Evolutionary conservation across 2,888 invertebrate genomes (phyloP), one percentile per base, ranked within the genome.

Genomic region (Mycalesis mineus): DNA sequence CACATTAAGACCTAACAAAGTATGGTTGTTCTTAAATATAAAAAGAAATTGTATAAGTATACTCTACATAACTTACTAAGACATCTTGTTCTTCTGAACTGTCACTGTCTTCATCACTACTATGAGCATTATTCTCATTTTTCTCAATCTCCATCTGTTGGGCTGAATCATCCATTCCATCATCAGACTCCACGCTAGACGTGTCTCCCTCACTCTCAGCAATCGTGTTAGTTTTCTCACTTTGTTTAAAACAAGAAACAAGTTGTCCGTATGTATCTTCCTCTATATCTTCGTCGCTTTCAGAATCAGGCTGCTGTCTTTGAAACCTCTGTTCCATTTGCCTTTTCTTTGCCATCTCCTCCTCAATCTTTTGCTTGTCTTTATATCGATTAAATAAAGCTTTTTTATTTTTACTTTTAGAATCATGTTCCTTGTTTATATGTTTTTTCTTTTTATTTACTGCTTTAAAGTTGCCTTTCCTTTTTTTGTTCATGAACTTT

Each of bases 191-290:
- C 55, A 58, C 62, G 31, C 36, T 45, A 44, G 65, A 61, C 37
- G 66, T 69, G 50, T 72, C 60, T 17, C 57, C 74, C 29, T 82
- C 84, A 70, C 81, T 84, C 7, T 77, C 75, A 8, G 68, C 75
- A 14, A 68, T 68, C 28, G 63, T 59, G 49, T 67, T 71, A 11
- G 50, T 69, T 49, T 68, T 76, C 37, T 65, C 68, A 13, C 64
- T 72, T n/a, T 65, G 66, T 49, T 71, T 72, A 61, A 92, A 92
- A 58, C 90, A 90, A 0, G 91, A 88, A 17, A 93, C 71, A 44
- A 93, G 72, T 65, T 90, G 85, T 39, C 82, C 84, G 68, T 90
- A 88, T 3, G 87, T 80, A 78, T 92, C 80, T 65, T 84, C 82
- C 51, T 85, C 86, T 33, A 40, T 31, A 14, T 61, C 62, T 58